These are phyloP conservation scores for Scaptomyza graminum DNA, from an alignment of 1,140 invertebrate genomes.

Conservation along the genomic window DNA sequence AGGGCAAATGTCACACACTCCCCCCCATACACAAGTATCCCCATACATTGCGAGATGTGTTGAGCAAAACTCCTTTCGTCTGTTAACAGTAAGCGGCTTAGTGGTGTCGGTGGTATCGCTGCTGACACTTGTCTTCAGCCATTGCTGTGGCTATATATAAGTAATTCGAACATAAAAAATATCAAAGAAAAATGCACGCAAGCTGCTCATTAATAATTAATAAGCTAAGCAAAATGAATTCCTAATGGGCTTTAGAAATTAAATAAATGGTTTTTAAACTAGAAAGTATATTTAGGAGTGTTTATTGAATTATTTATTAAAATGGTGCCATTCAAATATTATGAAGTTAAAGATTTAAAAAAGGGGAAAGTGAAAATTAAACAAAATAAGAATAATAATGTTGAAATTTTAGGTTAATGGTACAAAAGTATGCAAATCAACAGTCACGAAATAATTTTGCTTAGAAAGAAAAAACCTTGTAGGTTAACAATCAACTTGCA, in stretches of 20 bases:
- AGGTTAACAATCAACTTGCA: no score
- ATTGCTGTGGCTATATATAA: constrained; percentile 63
- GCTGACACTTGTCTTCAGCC: constrained; percentile 37
- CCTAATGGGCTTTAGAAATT: constrained; percentile 63
- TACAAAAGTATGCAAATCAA: neutral
- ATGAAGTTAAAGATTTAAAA: neutral
- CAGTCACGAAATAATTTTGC: no score
- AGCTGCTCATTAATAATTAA: constrained; percentile 72
- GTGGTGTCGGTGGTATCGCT: constrained; percentile 56
- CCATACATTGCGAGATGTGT: constrained; percentile 7
- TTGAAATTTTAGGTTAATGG: no score
- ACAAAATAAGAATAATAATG: no score
- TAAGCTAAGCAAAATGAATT: constrained; percentile 34
- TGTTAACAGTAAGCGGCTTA: constrained; percentile 72
- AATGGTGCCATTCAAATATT: neutral
- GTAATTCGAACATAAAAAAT: constrained; percentile 77
- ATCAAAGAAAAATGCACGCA: constrained; percentile 47
- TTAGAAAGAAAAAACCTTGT: no score
- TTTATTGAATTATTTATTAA: neutral
- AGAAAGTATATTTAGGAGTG: neutral
- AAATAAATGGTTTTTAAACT: constrained; percentile 58
- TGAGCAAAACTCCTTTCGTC: constrained; percentile 41
- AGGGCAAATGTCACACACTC: constrained; percentile 71
- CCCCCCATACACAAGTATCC: neutral
- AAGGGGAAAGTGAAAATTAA: no score